phyloP scores from a whole-genome alignment of 2,888 invertebrate species.

The Amitus sp. region DNA sequence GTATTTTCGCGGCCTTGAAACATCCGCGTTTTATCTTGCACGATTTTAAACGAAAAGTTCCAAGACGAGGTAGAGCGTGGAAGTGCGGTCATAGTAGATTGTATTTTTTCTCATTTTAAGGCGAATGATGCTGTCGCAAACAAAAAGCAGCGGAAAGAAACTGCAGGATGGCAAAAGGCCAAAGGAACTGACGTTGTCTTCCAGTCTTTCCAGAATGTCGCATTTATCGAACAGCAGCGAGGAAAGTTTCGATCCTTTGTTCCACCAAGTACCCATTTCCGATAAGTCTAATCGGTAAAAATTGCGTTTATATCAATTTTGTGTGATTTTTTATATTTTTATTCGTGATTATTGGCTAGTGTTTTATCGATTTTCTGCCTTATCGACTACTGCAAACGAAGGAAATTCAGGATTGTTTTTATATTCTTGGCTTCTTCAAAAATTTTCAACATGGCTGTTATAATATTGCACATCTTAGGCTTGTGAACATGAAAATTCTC shows the following conservation, averaged over 20 bases:
- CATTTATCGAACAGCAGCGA: conserved; percentile 63
- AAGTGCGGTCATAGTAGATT: no score
- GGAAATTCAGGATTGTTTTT: conserved; percentile 3
- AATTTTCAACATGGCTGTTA: no score
- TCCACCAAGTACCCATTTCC: conserved; percentile 56
- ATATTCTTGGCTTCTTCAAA: no score
- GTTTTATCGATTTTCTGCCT: conserved; percentile 23
- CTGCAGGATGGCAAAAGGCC: conserved; percentile 59
- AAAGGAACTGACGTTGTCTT: conserved; percentile 62
- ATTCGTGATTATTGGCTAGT: not conserved
- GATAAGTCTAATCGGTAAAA: conserved; percentile 55
- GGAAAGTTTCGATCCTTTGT: conserved; percentile 60
- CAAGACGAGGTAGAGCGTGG: no score
- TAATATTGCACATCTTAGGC: no score
- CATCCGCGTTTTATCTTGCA: no score
- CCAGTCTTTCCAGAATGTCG: conserved; percentile 63
- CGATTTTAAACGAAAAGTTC: no score
- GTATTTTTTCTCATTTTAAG: not conserved
- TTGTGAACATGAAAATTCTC: no score
- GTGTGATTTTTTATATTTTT: conserved; percentile 8
- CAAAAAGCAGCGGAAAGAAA: conserved; percentile 47
- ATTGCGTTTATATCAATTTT: no score
- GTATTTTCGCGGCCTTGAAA: not conserved
- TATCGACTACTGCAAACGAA: conserved; percentile 31
- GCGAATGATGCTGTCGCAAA: conserved; percentile 53